phyloP scores from a whole-genome alignment of 2,888 invertebrate genomes.

The Cyrtodaria siliqua region DNA sequence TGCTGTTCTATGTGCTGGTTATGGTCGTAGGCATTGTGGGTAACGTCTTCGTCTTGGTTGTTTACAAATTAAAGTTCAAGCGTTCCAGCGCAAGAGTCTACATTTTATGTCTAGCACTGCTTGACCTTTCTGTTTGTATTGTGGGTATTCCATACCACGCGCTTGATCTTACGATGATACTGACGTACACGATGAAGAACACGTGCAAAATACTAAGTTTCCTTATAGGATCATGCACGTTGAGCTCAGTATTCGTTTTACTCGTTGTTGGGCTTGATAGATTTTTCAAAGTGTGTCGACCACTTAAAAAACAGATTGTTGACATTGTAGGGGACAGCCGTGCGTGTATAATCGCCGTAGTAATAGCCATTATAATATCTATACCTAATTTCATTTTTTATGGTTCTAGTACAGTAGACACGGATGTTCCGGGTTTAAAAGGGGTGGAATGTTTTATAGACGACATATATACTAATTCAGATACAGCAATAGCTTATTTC shows the following conservation, averaged over 20 bases:
- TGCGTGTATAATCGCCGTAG: conserved; percentile 52
- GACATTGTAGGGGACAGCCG: conserved; percentile 57
- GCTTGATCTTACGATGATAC: conserved; percentile 43
- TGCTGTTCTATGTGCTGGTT: conserved; percentile 35
- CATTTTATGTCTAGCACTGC: conserved; percentile 53
- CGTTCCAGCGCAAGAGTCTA: conserved; percentile 51
- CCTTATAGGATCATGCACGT: conserved; percentile 39
- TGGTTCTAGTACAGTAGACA: conserved; percentile 66
- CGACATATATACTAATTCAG: conserved; percentile 52
- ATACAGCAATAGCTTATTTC: conserved; percentile 64
- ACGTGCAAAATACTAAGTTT: conserved; percentile 56
- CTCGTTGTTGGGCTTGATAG: conserved; percentile 62
- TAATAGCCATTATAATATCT: conserved; percentile 56
- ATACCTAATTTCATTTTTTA: conserved; percentile 70
- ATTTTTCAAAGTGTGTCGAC: conserved; percentile 73
- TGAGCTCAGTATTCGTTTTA: conserved; percentile 57
- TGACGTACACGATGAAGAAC: conserved; percentile 29
- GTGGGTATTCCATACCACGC: conserved; percentile 63
- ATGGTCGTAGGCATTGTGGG: conserved; percentile 55
- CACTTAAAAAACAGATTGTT: conserved; percentile 68
- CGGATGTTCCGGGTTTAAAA: conserved; percentile 32
- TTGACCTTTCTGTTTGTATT: conserved; percentile 54
- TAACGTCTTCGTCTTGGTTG: conserved; percentile 45
- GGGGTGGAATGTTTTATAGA: conserved; percentile 72
- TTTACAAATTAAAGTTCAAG: conserved; percentile 58